Evolutionary conservation across 2,797 vertebrate genomes (phyloP).

Genomic region (Sebastes taczanowskii): DNA sequence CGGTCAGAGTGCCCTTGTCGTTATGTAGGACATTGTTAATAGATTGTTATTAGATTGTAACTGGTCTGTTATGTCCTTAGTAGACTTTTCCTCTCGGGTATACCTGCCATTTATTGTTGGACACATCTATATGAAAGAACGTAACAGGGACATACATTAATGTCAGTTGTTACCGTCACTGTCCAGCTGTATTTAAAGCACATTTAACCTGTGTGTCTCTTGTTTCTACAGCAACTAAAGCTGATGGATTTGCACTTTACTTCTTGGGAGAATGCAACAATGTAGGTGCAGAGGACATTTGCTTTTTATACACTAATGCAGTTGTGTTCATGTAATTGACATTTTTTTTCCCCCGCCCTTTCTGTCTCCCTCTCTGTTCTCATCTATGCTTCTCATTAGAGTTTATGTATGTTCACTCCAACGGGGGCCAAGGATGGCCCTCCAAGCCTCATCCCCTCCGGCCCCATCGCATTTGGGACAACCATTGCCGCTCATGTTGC

Average conservation of each 20-base stretch:
- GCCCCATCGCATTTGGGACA: conserved; percentile 92
- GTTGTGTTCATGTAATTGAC: neutral
- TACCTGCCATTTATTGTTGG: neutral
- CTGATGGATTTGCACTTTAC: conserved; percentile 99
- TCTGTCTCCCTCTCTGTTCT: conserved; percentile 29
- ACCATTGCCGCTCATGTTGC: conserved; percentile 97
- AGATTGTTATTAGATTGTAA: conserved; percentile 47
- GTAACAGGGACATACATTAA: neutral
- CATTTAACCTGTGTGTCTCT: conserved; percentile 11
- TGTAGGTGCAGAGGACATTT: conserved; percentile 84
- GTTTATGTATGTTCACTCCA: conserved; percentile 95
- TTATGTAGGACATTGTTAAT: conserved; percentile 66
- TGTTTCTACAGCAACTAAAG: conserved; percentile 92
- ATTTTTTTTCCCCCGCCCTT: neutral
- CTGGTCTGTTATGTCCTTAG: conserved; percentile 19
- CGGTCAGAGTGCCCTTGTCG: conserved; percentile 62
- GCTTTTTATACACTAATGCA: neutral
- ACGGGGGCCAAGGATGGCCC: conserved; percentile 92
- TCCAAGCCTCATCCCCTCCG: conserved; percentile 90
- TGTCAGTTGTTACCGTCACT: neutral
- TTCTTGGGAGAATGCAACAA: conserved; percentile 99
- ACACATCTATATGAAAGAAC: neutral
- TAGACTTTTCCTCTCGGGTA: conserved; percentile 7
- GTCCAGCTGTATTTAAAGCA: neutral
- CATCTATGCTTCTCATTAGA: conserved; percentile 78